phyloP scores from a whole-genome alignment of 2,888 invertebrate genomes.

The Synergus laeviventris region DNA sequence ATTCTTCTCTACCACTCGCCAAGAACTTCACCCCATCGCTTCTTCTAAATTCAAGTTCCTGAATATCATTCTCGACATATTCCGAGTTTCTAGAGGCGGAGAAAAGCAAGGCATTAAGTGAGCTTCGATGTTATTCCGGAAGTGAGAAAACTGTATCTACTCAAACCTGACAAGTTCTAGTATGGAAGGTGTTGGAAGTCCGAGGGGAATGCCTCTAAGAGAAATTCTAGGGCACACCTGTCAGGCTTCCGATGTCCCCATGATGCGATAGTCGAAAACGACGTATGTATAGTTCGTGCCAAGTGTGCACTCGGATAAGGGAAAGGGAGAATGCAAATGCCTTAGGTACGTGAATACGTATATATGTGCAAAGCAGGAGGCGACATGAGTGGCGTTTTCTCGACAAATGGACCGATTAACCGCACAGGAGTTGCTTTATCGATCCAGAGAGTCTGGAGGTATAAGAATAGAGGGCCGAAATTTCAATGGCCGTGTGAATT shows the following conservation, averaged over 20 bases:
- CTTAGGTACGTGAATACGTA: constrained; percentile 51
- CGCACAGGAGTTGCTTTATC: constrained; percentile 23
- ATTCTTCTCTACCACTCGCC: too few species aligned
- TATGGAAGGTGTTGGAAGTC: not conserved
- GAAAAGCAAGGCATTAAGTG: not conserved
- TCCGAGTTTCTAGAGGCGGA: not conserved
- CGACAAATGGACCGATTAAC: constrained; percentile 53
- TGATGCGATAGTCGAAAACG: constrained; percentile 8
- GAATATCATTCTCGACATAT: not conserved
- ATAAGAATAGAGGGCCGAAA: not conserved
- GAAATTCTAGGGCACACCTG: constrained; percentile 22
- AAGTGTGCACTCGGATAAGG: constrained; percentile 20
- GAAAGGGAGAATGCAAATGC: constrained; percentile 51
- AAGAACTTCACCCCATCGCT: too few species aligned
- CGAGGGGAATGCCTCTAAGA: constrained; percentile 2
- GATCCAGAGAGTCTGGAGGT: not conserved
- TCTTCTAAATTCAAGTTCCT: too few species aligned
- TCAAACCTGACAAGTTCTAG: not conserved
- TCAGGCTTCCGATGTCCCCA: constrained; percentile 22
- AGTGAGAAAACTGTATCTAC: constrained; percentile 15
- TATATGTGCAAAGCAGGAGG: constrained; percentile 42
- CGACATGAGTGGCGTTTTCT: constrained; percentile 50
- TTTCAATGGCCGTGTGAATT: constrained; percentile 15
- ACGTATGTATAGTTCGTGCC: constrained; percentile 18
- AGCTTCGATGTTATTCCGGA: not conserved